Base-by-base conservation (phyloP, 2,888 invertebrate genomes). In the Apodemia mormo region DNA sequence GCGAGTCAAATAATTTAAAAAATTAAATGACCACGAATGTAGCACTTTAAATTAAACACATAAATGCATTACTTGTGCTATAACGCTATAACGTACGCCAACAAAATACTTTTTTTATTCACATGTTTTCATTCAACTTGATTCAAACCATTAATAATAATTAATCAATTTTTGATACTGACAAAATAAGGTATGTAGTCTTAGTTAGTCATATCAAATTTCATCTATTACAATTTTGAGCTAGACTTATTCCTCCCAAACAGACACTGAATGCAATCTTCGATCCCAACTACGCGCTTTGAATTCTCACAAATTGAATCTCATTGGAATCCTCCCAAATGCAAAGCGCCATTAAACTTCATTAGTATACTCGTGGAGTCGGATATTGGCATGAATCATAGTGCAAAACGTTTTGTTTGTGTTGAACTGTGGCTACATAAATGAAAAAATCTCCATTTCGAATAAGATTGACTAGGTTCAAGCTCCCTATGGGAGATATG, bases 251-350 rank as follows among this genome's bases (percentile, higher is more conserved):
- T 49, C 30, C 14, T 61, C 33, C 33, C 61, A 61, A 61, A 61
- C 30, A 61, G 33, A 61, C 30, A 30, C 30, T 14, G 61, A 61
- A 61, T 61, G 61, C 30, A 30, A 61, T 61, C 61, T 61, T 61
- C 30, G 33, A 12, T 61, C 33, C 61, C 33, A 14, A 33, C 30
- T 61, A 12, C 58, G 33, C 29, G 58, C 58, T 61, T 61, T 61
- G 58, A 61, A 33, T 33, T 61, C 30, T 12, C 58, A 29, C 58
- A 61, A 61, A 61, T 61, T 61, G 58, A 61, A 61, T 61, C 58
- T 29, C 58, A 61, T 12, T 61, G 58, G 58, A 61, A 61, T 30
- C 58, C 58, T 61, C 58, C 58, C 58, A 61, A 61, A 61, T 61
- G 58, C 58, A 61, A 61, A 61, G 58, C 30, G 33, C 58, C 30